Evolutionary conservation across 1,140 invertebrate species (phyloP).

Genomic region (Musca vetustissima): DNA sequence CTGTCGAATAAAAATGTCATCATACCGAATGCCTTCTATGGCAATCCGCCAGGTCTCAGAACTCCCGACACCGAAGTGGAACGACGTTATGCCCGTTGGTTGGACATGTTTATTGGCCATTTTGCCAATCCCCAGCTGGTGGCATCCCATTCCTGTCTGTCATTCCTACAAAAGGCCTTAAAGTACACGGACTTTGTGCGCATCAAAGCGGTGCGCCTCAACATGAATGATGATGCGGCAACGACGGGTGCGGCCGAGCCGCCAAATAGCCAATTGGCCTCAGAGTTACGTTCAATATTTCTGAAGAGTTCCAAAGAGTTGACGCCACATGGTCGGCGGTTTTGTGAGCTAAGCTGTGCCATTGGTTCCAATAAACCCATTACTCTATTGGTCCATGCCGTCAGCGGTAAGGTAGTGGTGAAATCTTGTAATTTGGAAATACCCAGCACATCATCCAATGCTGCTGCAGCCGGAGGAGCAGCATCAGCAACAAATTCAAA

Average conservation of each 20-base stretch:
- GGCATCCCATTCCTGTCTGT: conserved; percentile 20
- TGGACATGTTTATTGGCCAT: conserved; percentile 26
- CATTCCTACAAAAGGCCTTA: conserved; percentile 23
- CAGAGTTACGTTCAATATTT: conserved; percentile 19
- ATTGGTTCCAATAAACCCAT: conserved; percentile 18
- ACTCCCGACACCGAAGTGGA: neutral
- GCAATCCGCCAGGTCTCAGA: conserved; percentile 14
- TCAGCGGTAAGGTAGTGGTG: conserved; percentile 12
- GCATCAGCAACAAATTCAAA: neutral
- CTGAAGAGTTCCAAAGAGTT: conserved; percentile 2
- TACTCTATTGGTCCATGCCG: conserved; percentile 17
- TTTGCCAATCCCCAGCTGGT: conserved; percentile 26
- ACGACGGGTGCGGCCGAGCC: neutral
- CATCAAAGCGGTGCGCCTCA: conserved; percentile 17
- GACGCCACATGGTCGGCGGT: conserved; percentile 12
- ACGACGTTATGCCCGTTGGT: conserved; percentile 23
- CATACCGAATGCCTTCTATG: conserved; percentile 29
- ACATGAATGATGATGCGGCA: conserved; percentile 15
- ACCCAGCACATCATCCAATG: neutral
- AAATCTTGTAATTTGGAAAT: conserved; percentile 17
- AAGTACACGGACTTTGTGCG: conserved; percentile 20
- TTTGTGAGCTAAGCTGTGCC: conserved; percentile 18
- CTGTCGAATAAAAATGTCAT: conserved; percentile 29
- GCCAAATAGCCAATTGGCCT: conserved; percentile 6
- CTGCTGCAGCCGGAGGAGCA: no score